Evolutionary conservation across 1,140 invertebrate species (phyloP).

Genomic region (Meloidogyne chitwoodi): DNA sequence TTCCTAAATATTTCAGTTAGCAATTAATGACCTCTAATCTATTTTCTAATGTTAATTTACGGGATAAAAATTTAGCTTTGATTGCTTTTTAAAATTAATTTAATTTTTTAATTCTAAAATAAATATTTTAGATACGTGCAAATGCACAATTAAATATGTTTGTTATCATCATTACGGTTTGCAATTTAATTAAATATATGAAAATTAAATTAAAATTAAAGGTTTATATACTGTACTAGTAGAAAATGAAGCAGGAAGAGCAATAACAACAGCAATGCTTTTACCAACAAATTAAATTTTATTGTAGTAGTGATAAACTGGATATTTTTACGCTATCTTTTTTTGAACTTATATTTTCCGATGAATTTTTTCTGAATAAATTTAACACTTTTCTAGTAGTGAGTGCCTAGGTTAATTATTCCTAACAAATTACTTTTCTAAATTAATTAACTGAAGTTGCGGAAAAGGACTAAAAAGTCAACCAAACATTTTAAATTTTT

Average conservation of each 20-base stretch:
- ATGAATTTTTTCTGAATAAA: too few species aligned
- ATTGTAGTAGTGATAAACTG: slow-evolving; percentile 3
- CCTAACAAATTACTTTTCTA: too few species aligned
- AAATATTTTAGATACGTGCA: slow-evolving; percentile 26
- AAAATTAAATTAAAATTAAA: not conserved
- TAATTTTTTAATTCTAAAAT: slow-evolving; percentile 25
- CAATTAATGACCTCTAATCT: too few species aligned
- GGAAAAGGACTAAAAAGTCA: too few species aligned
- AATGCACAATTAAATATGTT: slow-evolving; percentile 17
- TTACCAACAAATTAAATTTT: slow-evolving; percentile 27
- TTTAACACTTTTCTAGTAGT: too few species aligned
- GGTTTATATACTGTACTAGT: slow-evolving; percentile 55
- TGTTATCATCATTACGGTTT: slow-evolving; percentile 8
- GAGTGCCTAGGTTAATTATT: too few species aligned
- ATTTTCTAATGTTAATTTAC: not conserved
- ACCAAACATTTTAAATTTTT: too few species aligned
- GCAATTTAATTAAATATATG: not conserved
- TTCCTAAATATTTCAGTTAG: too few species aligned
- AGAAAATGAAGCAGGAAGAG: slow-evolving; percentile 58
- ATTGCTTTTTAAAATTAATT: slow-evolving; percentile 47
- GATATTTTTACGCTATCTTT: too few species aligned
- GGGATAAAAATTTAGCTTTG: not conserved
- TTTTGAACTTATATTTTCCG: too few species aligned
- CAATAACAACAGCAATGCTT: slow-evolving; percentile 49
- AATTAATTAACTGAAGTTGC: too few species aligned